Evolutionary conservation across 2,888 invertebrate genomes (phyloP), one percentile per base, ranked within the genome.

Genomic region (Peribatodes rhomboidaria): DNA sequence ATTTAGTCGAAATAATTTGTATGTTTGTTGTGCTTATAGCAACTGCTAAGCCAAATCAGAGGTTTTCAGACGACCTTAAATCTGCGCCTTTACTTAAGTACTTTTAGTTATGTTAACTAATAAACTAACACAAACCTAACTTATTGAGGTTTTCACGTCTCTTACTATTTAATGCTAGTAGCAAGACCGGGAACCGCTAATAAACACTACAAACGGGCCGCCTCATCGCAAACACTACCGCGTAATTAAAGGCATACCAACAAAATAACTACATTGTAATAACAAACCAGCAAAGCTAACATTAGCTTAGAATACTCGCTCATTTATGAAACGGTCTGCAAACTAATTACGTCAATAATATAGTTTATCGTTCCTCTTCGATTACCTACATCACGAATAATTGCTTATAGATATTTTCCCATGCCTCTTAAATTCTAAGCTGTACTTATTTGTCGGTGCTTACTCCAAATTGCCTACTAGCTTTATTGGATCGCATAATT

Each of bases 281-380:
- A 72, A 79, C 77, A 78, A 71, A 77, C 71, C 77, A 80, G 78
- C 71, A 79, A 76, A 77, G 74, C 72, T 63, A 58, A 49, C 54
- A 77, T 75, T 77, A 76, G n/a, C 47, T 52, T 79, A 72, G 70
- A 67, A 64, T 67, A 74, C 68, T 78, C 11, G 71, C 73, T 70
- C 69, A 74, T 80, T 80, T 86, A 84, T 77, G 63, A 73, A 68
- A 79, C 67, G 62, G 73, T 78, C 77, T 78, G 78, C 77, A 65
- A 85, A 83, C 82, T 88, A 85, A 89, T 90, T 83, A 86, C 80
- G 77, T 83, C 83, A 84, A 89, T 90, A 65, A 65, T 65, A 56
- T 50, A 89, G 86, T 87, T 81, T 81, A 79, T 77, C 72, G 81
- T 79, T 72, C 74, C 55, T 56, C 60, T 55, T 78, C 72, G 70